These are phyloP conservation scores for Musca vetustissima DNA, from an alignment of 1,140 invertebrate genomes.

Conservation along the genomic window DNA sequence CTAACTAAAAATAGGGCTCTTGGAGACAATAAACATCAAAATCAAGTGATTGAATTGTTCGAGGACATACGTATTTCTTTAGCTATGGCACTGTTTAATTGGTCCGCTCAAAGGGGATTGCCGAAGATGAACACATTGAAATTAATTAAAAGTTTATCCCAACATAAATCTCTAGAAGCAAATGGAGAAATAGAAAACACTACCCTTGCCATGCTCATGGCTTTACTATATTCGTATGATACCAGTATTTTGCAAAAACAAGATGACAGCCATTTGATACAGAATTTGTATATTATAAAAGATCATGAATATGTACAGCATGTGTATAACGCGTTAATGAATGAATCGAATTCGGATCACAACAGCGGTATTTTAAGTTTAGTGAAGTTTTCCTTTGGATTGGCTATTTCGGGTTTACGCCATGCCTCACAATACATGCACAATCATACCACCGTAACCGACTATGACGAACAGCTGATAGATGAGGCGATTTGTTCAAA, in stretches of 20 bases:
- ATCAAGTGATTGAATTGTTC: conserved; percentile 78
- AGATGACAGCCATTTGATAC: conserved; percentile 68
- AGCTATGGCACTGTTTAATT: conserved; percentile 84
- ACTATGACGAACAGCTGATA: conserved; percentile 76
- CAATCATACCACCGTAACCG: conserved; percentile 52
- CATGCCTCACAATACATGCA: conserved; percentile 45
- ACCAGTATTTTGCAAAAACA: conserved; percentile 72
- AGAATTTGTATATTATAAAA: conserved; percentile 71
- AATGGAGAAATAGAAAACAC: conserved; percentile 71
- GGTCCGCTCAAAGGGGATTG: conserved; percentile 81
- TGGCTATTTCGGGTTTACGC: conserved; percentile 78
- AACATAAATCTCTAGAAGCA: conserved; percentile 60
- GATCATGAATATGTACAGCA: conserved; percentile 69
- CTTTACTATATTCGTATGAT: conserved; percentile 82
- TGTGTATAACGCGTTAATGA: conserved; percentile 57
- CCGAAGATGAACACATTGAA: conserved; percentile 63
- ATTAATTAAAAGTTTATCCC: conserved; percentile 49
- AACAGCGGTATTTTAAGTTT: conserved; percentile 65
- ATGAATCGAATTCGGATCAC: conserved; percentile 28
- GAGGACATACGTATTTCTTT: conserved; percentile 76
- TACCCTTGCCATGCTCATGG: conserved; percentile 77
- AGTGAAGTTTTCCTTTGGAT: conserved; percentile 75
- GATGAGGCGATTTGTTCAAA: conserved; percentile 77
- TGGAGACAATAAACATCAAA: conserved; percentile 81
- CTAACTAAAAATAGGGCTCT: conserved; percentile 85